Percentiles rank a stretch among this genome's conserved stretches.
These are phyloP conservation scores for Naso thynnoides DNA, from an alignment of 2,797 vertebrate species.

Conservation along the genomic window DNA sequence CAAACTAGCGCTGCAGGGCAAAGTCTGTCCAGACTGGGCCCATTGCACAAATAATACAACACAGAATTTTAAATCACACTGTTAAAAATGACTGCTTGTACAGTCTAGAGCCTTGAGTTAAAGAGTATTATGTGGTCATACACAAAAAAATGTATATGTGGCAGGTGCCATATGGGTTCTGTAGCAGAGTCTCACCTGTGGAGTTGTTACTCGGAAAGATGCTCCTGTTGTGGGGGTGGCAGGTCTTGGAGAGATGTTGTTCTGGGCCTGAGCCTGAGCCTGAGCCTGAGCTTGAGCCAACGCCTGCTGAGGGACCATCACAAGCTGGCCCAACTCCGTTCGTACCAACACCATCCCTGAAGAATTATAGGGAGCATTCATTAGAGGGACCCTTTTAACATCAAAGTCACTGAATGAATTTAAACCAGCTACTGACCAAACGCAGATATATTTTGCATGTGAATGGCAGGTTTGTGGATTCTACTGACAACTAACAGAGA, in stretches of 20 bases:
- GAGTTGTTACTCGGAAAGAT: conserved; percentile 87
- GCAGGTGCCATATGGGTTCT: neutral
- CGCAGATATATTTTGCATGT: neutral
- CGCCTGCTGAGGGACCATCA: conserved; percentile 92
- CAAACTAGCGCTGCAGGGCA: too few species aligned
- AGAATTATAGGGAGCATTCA: conserved; percentile 43
- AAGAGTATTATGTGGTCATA: neutral
- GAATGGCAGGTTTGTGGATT: neutral
- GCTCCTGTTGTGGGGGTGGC: conserved; percentile 86
- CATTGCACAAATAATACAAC: too few species aligned
- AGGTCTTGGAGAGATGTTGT: conserved; percentile 86
- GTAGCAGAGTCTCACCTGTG: conserved; percentile 83
- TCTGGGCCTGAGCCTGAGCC: conserved; percentile 84
- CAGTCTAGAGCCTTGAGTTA: neutral
- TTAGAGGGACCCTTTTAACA: neutral
- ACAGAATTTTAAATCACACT: too few species aligned
- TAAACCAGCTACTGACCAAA: neutral
- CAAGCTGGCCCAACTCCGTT: conserved; percentile 89
- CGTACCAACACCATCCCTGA: conserved; percentile 91
- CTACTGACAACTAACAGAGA: neutral
- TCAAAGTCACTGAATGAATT: neutral
- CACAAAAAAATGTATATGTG: neutral
- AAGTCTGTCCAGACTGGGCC: too few species aligned
- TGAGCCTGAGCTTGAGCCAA: conserved; percentile 86
- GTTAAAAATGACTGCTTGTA: neutral